Evolutionary conservation across 1,140 invertebrate genomes (phyloP).

Genomic region (Diplogasteroides magnus): DNA sequence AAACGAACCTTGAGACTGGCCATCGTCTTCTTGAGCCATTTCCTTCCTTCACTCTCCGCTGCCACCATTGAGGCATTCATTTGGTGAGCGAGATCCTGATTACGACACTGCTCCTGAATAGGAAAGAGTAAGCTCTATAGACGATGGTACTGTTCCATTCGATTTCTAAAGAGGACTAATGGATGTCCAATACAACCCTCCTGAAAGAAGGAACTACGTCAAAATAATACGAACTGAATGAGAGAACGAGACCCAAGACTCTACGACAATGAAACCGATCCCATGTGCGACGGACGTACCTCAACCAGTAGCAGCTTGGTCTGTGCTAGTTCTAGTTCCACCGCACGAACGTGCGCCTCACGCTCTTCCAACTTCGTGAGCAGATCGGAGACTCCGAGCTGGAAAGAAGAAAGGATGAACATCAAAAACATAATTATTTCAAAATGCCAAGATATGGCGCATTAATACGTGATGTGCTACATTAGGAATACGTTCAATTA

Average conservation of each 20-base stretch:
- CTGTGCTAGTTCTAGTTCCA: constrained; percentile 89
- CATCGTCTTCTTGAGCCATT: constrained; percentile 23
- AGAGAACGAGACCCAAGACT: background rate
- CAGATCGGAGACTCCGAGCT: constrained; percentile 25
- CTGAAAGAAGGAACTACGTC: background rate
- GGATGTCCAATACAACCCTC: background rate
- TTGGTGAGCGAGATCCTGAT: constrained; percentile 67
- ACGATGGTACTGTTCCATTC: no score
- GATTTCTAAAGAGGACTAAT: no score
- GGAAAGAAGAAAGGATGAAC: constrained; percentile 12
- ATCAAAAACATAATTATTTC: constrained; percentile 15
- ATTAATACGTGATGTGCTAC: no score
- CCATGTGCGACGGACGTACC: constrained; percentile 60
- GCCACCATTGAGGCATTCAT: constrained; percentile 25
- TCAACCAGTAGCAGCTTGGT: constrained; percentile 93
- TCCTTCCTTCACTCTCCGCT: constrained; percentile 32
- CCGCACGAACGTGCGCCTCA: constrained; percentile 50
- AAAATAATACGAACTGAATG: background rate
- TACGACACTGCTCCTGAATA: constrained; percentile 69
- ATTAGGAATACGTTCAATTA: no score
- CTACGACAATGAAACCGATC: background rate
- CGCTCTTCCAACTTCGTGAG: constrained; percentile 39
- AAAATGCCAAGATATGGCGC: background rate
- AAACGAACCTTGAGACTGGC: constrained; percentile 10
- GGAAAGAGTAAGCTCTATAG: no score